Evolutionary conservation across 2,797 vertebrate species (phyloP).

Genomic region (Microctenopoma steveboyesi): DNA sequence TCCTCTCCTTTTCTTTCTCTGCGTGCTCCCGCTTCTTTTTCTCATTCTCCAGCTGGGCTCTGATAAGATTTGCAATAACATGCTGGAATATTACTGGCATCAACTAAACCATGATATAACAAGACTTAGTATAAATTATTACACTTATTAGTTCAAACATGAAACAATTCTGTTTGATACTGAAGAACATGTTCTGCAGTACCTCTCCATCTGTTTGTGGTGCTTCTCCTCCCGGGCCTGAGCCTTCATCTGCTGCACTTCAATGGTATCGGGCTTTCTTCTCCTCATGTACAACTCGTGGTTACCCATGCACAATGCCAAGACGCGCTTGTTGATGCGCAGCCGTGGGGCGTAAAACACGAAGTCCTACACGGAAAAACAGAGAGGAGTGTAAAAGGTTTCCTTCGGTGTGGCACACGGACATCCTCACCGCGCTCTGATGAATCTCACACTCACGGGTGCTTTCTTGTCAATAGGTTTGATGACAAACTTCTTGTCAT

Average conservation of each 20-base stretch:
- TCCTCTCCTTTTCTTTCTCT: slow-evolving; percentile 97
- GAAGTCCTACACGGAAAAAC: slow-evolving; percentile 87
- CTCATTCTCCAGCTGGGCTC: slow-evolving; percentile 96
- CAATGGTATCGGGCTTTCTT: slow-evolving; percentile 97
- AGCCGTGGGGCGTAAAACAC: slow-evolving; percentile 96
- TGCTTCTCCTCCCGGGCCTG: slow-evolving; percentile 98
- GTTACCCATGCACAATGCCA: slow-evolving; percentile 98
- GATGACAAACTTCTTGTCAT: slow-evolving; percentile 98
- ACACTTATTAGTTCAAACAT: too few relatives aligned
- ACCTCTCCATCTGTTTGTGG: slow-evolving; percentile 98
- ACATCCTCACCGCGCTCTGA: not conserved
- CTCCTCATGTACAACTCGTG: slow-evolving; percentile 98
- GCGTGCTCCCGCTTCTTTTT: slow-evolving; percentile 96
- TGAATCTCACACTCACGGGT: slow-evolving; percentile 86
- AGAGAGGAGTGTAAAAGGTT: not conserved
- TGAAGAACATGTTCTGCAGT: slow-evolving; percentile 15
- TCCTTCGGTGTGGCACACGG: not conserved
- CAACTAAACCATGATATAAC: not conserved
- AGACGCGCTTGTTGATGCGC: slow-evolving; percentile 96
- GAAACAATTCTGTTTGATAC: too few relatives aligned
- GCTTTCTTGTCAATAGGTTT: slow-evolving; percentile 99
- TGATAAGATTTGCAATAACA: slow-evolving; percentile 54
- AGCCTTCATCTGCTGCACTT: slow-evolving; percentile 99
- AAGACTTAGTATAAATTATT: not conserved
- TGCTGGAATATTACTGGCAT: not conserved